phyloP scores from a whole-genome alignment of 2,797 vertebrate genomes.

The Crotalus adamanteus region DNA sequence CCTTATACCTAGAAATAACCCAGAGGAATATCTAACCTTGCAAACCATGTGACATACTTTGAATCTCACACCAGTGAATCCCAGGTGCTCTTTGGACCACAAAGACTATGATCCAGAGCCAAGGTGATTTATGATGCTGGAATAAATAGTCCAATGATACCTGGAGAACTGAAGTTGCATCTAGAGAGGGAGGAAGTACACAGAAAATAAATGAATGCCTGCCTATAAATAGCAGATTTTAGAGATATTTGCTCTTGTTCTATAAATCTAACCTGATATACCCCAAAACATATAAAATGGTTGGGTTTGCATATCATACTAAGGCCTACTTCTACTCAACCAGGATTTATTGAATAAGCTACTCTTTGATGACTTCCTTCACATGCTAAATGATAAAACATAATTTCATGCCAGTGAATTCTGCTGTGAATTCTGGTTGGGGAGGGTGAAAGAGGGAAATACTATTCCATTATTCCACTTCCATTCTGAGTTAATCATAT shows the following conservation, averaged over 20 bases:
- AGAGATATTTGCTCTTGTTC: neutral
- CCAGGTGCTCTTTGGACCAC: neutral
- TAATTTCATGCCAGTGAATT: neutral
- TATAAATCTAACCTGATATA: neutral
- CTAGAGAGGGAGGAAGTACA: neutral
- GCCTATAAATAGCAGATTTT: neutral
- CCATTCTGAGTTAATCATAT: conserved; percentile 14
- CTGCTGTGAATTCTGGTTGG: neutral
- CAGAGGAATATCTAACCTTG: neutral
- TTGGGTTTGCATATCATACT: neutral
- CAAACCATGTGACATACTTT: neutral
- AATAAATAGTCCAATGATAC: neutral
- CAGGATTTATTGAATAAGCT: neutral
- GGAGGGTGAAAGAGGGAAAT: neutral
- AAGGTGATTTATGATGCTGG: neutral
- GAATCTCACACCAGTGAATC: neutral
- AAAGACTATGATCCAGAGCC: neutral
- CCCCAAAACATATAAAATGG: neutral
- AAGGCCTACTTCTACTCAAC: neutral
- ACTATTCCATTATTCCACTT: neutral
- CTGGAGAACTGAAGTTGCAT: neutral
- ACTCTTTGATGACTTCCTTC: neutral
- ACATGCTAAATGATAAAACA: neutral
- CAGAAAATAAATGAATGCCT: neutral
- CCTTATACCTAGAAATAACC: neutral